Conservation (phyloP, 2,113 vertebrate genomes). For the Cygnus atratus region DNA sequence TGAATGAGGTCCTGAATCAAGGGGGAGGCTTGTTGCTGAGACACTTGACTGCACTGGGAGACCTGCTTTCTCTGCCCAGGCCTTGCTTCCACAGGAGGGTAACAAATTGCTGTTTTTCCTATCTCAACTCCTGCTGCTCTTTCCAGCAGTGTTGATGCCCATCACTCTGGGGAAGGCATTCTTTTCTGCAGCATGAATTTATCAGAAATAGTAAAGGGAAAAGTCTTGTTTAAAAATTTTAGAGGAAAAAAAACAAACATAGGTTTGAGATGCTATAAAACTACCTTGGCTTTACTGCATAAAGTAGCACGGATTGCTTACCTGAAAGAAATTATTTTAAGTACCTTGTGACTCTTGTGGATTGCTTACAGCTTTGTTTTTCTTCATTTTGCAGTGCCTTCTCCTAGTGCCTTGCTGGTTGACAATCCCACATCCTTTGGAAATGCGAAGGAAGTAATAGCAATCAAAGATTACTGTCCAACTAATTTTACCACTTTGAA, state of each 20-base stretch:
- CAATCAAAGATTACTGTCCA: slow-evolving; percentile 95
- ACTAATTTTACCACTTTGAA: slow-evolving; percentile 95
- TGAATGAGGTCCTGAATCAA: neutral
- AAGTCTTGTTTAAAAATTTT: neutral
- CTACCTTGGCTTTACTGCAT: neutral
- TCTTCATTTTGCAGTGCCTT: slow-evolving; percentile 84
- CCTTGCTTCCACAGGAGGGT: neutral
- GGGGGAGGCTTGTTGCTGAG: neutral
- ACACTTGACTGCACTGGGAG: rapidly evolving
- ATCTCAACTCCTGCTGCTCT: neutral
- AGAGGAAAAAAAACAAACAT: neutral
- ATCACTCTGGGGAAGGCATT: neutral
- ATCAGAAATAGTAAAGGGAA: neutral
- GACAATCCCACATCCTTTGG: slow-evolving; percentile 86
- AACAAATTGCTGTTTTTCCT: neutral
- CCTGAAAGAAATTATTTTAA: neutral
- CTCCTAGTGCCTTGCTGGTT: slow-evolving; percentile 91
- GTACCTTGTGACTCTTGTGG: neutral
- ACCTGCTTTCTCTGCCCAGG: neutral
- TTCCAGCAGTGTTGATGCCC: rapidly evolving
- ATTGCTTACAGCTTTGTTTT: neutral
- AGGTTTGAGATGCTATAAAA: neutral
- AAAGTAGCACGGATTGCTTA: rapidly evolving
- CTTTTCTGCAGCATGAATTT: neutral
- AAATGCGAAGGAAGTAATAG: slow-evolving; percentile 90